Evolutionary conservation across 2,888 invertebrate genomes (phyloP), one percentile per base, ranked within the genome.

Genomic region (Trissonchulus latispiculum): DNA sequence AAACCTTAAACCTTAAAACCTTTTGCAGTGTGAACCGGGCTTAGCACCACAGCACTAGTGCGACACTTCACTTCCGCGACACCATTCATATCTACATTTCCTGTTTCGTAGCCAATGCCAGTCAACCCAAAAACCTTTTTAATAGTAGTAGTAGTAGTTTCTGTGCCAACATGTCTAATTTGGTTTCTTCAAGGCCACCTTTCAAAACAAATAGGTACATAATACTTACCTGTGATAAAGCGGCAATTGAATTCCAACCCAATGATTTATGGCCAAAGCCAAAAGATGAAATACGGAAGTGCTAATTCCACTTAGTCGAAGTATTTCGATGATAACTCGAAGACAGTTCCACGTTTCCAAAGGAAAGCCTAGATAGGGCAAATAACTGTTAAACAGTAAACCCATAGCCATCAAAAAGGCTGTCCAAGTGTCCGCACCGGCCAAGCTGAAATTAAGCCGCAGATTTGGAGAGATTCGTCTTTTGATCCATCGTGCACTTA

Each of bases 231-330:
- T 85, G 80, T 88, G 88, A 76, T 88, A 88, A 8, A 89, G 84
- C 0, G 89, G 89, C 69, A 84, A 83, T 1, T 86, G 84, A 74
- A 89, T 88, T 29, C 89, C 89, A 61, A 89, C 83, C 83, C 89
- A 89, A 80, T 90, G 89, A 82, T 89, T 89, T 73, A 88, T 82
- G 36, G 89, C 88, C 36, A 90, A 83, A 0, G 88, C 87, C 59
- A 89, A 82, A 1, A 90, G 85, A 79, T 89, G 89, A 64, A 87
- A 84, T 18, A 89, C 88, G 0, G 89, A 88, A 29, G 88, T 87
- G 64, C 89, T 85, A 73, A 89, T 85, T 1, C 87, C 87, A 31
- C 87, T 87, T 70, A 88, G 81, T 75, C 89, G 80, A 59, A 84
- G 79, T 2, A 81, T 83, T 79, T 85, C 84, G 36, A 85, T 67